phyloP scores from a whole-genome alignment of 2,113 vertebrate genomes.

The Cacatua alba region DNA sequence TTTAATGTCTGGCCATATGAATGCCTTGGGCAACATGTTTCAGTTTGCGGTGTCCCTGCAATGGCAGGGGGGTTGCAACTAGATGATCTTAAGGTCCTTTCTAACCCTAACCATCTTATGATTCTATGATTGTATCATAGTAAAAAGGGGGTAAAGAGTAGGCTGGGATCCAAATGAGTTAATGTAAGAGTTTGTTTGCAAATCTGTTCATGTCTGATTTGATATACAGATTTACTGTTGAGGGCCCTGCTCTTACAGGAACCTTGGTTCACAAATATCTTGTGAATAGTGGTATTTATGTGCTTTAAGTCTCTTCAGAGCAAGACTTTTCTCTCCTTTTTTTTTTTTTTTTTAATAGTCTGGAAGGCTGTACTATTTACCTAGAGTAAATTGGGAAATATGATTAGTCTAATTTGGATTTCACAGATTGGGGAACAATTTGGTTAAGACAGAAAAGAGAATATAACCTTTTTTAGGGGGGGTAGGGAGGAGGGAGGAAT shows the following conservation, averaged over 20 bases:
- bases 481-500: no score
- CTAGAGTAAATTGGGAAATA: not conserved
- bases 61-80: not conserved
- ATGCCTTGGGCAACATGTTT: not conserved
- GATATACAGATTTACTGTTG: not conserved
- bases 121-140: not conserved
- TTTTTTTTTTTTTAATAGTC: not conserved
- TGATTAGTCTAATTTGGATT: not conserved
- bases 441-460: not conserved
- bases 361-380: not conserved
- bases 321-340: not conserved
- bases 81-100: not conserved
- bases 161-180: not conserved
- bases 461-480: not conserved
- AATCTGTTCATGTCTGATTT: not conserved
- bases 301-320: not conserved
- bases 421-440: not conserved
- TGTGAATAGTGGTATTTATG: not conserved
- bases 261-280: accelerated
- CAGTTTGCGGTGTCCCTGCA: not conserved
- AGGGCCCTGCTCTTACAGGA: not conserved
- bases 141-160: not conserved
- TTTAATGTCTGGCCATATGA: not conserved
- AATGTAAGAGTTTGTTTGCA: not conserved
- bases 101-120: not conserved